Evolutionary conservation across 2,888 invertebrate species (phyloP).

Genomic region (Aspidapion aeneum): DNA sequence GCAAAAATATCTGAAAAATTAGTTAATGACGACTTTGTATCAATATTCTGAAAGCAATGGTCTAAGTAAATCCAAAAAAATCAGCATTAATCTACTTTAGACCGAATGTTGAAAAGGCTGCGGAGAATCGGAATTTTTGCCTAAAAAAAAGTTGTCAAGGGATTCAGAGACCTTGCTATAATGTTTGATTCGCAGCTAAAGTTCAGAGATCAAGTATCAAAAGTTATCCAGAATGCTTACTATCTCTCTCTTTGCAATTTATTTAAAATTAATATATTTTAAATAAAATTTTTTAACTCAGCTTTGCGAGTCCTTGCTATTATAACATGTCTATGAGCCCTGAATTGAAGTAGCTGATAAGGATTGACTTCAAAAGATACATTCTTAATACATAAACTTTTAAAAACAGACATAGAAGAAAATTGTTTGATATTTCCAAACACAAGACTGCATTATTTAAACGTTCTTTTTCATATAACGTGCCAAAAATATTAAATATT

Average conservation of each 20-base stretch:
- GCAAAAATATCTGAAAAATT: background rate
- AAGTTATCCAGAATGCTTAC: background rate
- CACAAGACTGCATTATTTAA: background rate
- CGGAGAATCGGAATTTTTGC: too few species aligned
- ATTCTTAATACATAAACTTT: too few species aligned
- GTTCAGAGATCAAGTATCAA: background rate
- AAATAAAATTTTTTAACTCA: background rate
- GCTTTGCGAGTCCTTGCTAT: background rate
- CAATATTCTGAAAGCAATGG: background rate
- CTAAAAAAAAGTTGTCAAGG: background rate
- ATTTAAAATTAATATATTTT: background rate
- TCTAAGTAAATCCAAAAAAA: background rate
- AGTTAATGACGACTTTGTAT: background rate
- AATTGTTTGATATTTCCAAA: background rate
- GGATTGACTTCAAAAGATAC: background rate
- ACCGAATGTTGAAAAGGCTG: background rate
- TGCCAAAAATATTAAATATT: background rate
- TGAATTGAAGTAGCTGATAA: background rate
- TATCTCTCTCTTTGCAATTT: background rate
- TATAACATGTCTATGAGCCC: background rate
- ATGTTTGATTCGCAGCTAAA: background rate
- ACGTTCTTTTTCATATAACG: slow-evolving; percentile 1
- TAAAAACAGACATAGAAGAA: background rate
- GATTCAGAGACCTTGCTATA: background rate
- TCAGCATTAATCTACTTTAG: background rate